phyloP scores from a whole-genome alignment of 2,888 invertebrate species.

The Trissolcus japonicus region DNA sequence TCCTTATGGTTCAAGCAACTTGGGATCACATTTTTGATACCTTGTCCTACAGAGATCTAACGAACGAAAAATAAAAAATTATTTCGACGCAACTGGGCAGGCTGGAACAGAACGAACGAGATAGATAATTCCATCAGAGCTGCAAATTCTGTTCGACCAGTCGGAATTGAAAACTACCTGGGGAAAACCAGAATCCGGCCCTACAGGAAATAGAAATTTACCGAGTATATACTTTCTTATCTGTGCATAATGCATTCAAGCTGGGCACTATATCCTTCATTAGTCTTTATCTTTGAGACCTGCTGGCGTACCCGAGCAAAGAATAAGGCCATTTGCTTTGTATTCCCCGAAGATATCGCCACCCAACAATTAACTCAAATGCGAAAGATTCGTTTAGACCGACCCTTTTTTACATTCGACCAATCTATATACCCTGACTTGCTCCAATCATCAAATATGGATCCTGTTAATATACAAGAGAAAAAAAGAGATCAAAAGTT shows the following conservation, averaged over 20 bases:
- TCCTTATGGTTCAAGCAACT: no score
- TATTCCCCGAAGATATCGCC: conserved; percentile 51
- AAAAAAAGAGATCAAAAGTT: not conserved
- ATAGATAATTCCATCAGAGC: conserved; percentile 46
- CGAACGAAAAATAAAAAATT: not conserved
- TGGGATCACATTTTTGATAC: no score
- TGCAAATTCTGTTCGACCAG: conserved; percentile 36
- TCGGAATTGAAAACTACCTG: conserved; percentile 46
- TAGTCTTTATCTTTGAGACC: conserved; percentile 60
- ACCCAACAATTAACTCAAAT: conserved; percentile 49
- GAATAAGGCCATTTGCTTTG: conserved; percentile 41
- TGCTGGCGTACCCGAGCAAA: conserved; percentile 33
- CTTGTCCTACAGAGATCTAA: not conserved
- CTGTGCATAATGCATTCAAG: conserved; percentile 69
- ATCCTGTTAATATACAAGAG: conserved; percentile 11
- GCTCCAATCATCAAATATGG: conserved; percentile 9
- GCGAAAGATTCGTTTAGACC: conserved; percentile 1
- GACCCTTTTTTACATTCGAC: not conserved
- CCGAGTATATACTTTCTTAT: conserved; percentile 57
- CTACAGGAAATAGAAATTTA: conserved; percentile 65
- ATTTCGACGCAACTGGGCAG: not conserved
- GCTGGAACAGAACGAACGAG: conserved; percentile 17
- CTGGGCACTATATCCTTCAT: conserved; percentile 63
- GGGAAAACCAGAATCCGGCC: conserved; percentile 40
- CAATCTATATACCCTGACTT: not conserved